Conservation (phyloP, 2,113 vertebrate species). For the Pygoscelis antarcticus region DNA sequence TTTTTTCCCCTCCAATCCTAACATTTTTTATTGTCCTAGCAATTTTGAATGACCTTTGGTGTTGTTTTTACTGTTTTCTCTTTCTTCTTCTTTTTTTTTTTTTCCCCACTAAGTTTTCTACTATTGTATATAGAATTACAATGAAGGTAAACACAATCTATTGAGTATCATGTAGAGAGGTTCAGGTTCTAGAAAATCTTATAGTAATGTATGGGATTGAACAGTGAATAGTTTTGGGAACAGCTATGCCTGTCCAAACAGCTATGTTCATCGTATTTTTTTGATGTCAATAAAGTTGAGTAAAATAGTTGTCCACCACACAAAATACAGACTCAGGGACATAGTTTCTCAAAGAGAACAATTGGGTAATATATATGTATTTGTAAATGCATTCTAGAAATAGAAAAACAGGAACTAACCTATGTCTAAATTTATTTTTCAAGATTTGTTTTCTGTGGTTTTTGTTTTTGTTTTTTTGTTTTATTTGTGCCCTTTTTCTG, state of each 20-base stretch:
- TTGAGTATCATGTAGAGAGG: neutral
- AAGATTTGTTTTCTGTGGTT: neutral
- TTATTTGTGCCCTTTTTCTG: neutral
- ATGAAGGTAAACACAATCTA: neutral
- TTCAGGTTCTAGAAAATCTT: neutral
- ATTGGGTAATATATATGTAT: too few relatives aligned
- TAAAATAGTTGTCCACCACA: neutral
- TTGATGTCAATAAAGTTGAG: neutral
- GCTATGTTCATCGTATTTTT: neutral
- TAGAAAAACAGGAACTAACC: neutral
- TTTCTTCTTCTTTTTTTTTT: too few relatives aligned
- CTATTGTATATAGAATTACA: neutral
- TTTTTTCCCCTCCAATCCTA: neutral
- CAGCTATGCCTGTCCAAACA: neutral
- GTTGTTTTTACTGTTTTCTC: neutral
- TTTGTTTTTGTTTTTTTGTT: neutral
- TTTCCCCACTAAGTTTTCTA: neutral
- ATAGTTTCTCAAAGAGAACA: neutral
- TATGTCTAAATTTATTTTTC: neutral
- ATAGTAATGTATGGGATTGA: neutral
- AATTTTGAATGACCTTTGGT: neutral
- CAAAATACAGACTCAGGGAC: neutral
- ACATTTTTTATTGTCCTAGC: neutral
- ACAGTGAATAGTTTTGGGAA: neutral
- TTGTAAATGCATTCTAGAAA: neutral